phyloP scores from a whole-genome alignment of 2,797 vertebrate genomes.

The Rhynchonycteris naso region DNA sequence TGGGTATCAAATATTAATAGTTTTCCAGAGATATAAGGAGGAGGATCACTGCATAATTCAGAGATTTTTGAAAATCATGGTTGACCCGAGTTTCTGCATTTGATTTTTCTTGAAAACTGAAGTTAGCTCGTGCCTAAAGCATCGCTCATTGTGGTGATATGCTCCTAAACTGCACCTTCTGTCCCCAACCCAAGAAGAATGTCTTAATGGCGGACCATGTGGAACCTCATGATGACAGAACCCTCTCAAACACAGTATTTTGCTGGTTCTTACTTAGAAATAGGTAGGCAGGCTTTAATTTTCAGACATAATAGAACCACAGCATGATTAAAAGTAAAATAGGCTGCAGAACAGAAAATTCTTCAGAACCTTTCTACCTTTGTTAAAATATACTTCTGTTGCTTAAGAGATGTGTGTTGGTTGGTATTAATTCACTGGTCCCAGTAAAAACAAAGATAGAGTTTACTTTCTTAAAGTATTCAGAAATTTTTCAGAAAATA shows the following conservation, averaged over 20 bases:
- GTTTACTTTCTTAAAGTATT: slow-evolving; percentile 6
- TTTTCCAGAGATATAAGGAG: not conserved
- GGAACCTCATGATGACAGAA: not conserved
- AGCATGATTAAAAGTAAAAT: not conserved
- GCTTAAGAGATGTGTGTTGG: not conserved
- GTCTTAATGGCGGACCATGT: not conserved
- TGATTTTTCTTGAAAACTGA: not conserved
- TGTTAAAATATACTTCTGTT: not conserved
- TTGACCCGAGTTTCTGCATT: not conserved
- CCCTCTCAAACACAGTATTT: not conserved
- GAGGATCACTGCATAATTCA: not conserved
- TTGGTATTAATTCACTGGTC: not conserved
- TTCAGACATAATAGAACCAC: not conserved
- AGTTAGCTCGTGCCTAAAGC: not conserved
- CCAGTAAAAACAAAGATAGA: not conserved
- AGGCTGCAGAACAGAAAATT: not conserved
- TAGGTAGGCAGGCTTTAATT: not conserved
- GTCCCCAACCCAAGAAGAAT: not conserved
- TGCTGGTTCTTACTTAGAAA: not conserved
- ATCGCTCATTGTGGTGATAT: not conserved
- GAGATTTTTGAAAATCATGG: not conserved
- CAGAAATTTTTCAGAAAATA: not conserved
- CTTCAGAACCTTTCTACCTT: not conserved
- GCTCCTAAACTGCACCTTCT: not conserved
- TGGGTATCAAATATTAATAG: not conserved